A percentile compares a stretch with the other conserved stretches of the same genome.
These are phyloP conservation scores for Pseudorectes ferrugineus DNA, from an alignment of 2,113 vertebrate genomes.

Conservation along the genomic window DNA sequence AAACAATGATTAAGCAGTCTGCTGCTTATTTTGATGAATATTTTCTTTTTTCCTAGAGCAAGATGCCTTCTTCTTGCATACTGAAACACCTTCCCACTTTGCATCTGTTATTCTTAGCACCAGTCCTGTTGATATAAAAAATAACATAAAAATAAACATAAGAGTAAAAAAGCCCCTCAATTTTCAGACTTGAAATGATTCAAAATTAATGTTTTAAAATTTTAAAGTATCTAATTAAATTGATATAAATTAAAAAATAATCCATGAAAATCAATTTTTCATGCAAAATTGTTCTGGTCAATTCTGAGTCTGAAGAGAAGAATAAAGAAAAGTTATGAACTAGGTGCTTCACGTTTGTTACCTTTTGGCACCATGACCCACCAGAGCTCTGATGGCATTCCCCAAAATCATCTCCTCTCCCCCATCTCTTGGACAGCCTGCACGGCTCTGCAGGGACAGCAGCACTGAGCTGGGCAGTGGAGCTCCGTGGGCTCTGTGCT, in stretches of 20 bases:
- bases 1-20: background rate
- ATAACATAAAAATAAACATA: background rate
- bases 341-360: background rate
- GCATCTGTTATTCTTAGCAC: slow-evolving; percentile 26
- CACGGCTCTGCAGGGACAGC: background rate
- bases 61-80: background rate
- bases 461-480: background rate
- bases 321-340: background rate
- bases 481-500: background rate
- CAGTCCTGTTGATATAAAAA: background rate
- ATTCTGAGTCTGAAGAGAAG: background rate
- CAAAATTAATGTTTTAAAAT: background rate
- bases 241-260: background rate
- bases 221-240: background rate
- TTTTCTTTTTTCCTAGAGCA: background rate
- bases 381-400: background rate
- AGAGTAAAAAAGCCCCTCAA: background rate
- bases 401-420: background rate
- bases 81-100: slow-evolving; percentile 31
- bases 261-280: background rate
- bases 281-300: background rate
- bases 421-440: background rate
- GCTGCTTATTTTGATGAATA: background rate
- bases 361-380: background rate
- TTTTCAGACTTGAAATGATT: background rate